phyloP scores from a whole-genome alignment of 2,113 vertebrate genomes.

The Mandrillus leucophaeus region DNA sequence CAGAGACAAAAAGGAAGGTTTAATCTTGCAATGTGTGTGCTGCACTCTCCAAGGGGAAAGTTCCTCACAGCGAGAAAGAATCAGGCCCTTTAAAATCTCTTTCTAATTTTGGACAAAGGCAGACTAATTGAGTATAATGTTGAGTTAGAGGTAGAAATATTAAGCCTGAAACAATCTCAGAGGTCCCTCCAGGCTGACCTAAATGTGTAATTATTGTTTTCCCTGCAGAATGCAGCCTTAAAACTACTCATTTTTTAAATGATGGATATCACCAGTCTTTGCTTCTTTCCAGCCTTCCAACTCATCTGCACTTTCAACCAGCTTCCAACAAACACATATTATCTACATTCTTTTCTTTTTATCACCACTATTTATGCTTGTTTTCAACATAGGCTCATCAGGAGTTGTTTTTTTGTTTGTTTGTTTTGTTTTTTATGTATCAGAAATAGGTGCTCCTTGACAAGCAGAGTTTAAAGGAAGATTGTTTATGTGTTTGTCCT shows the following conservation, averaged over 20 bases:
- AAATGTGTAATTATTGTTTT: slow-evolving; percentile 53
- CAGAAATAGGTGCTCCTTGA: background rate
- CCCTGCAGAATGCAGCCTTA: slow-evolving; percentile 40
- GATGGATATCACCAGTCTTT: slow-evolving; percentile 37
- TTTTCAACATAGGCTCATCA: background rate
- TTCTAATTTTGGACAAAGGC: background rate
- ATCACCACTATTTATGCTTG: background rate
- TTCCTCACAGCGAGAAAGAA: background rate
- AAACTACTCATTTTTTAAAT: slow-evolving; percentile 64
- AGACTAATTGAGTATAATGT: slow-evolving; percentile 55
- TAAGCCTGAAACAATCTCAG: slow-evolving; percentile 60
- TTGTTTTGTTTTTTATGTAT: background rate
- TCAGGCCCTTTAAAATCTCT: slow-evolving; percentile 56
- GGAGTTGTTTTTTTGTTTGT: background rate
- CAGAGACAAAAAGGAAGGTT: slow-evolving; percentile 25
- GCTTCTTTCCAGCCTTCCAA: background rate
- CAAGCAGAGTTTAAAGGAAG: background rate
- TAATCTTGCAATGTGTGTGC: slow-evolving; percentile 29
- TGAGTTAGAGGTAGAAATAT: slow-evolving; percentile 54
- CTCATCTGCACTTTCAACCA: background rate
- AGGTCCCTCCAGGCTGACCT: slow-evolving; percentile 47
- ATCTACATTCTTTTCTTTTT: background rate
- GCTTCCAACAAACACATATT: background rate
- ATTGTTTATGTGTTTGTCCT: too few relatives aligned
- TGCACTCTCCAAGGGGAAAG: slow-evolving; percentile 27